A percentile compares a stretch with the other conserved stretches of the same genome.
phyloP scores from a whole-genome alignment of 2,888 invertebrate genomes.

The Drosophila fungiperda region DNA sequence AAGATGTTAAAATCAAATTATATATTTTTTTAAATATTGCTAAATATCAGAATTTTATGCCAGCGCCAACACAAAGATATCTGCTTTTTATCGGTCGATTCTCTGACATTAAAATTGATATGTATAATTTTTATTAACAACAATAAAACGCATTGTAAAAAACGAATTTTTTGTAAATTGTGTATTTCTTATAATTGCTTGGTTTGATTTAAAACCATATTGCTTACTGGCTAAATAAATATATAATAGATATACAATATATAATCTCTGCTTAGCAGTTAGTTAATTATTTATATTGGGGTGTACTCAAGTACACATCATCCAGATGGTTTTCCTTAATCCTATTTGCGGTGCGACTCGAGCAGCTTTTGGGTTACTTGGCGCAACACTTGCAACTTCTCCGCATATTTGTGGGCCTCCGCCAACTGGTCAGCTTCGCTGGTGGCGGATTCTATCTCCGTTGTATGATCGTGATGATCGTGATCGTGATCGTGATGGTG shows the following conservation, averaged over 20 bases:
- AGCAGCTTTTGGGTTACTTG: conserved; percentile 67
- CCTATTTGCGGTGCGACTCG: conserved; percentile 60
- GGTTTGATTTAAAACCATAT: conserved; percentile 14
- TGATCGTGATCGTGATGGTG: conserved; percentile 32
- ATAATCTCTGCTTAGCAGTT: conserved; percentile 65
- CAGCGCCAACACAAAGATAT: neutral
- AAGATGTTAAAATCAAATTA: neutral
- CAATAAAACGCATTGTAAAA: neutral
- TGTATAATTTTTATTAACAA: neutral
- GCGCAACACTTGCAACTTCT: conserved; percentile 64
- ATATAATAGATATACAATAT: conserved; percentile 35
- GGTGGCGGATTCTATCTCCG: conserved; percentile 25
- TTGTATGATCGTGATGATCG: conserved; percentile 36
- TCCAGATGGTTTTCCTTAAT: conserved; percentile 1
- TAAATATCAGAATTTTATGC: neutral
- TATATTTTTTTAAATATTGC: neutral
- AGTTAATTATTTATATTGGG: conserved; percentile 7
- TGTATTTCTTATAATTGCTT: conserved; percentile 1
- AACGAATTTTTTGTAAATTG: neutral
- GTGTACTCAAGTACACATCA: conserved; percentile 6
- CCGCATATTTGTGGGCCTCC: conserved; percentile 63
- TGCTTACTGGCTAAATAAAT: conserved; percentile 50
- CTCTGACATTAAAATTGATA: neutral
- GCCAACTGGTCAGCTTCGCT: conserved; percentile 54
- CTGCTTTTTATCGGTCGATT: neutral